Evolutionary conservation across 2,888 invertebrate genomes (phyloP).

Genomic region (Lordiphosa fenestrarum): DNA sequence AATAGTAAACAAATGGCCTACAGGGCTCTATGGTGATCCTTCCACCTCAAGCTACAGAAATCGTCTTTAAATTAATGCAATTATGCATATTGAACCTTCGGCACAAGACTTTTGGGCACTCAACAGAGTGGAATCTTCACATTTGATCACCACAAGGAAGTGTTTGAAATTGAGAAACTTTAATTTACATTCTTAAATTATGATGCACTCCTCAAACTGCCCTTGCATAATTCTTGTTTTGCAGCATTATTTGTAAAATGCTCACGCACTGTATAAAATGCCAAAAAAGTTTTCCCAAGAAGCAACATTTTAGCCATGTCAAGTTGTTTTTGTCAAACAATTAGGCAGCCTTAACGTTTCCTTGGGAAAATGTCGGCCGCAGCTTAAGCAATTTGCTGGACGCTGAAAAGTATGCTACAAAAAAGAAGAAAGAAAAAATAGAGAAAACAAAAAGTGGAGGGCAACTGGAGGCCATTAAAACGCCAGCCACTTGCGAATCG

Average conservation of each 20-base stretch:
- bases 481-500: conserved; percentile 33
- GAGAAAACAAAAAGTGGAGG: neutral
- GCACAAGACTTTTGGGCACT: too few relatives aligned
- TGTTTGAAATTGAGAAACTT: too few relatives aligned
- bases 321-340: conserved; percentile 49
- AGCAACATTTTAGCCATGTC: conserved; percentile 27
- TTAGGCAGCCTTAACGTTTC: conserved; percentile 36
- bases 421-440: neutral
- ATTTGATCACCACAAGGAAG: too few relatives aligned
- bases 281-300: conserved; percentile 40
- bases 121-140: too few relatives aligned
- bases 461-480: conserved; percentile 11
- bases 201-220: too few relatives aligned
- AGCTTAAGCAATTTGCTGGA: conserved; percentile 42
- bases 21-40: too few relatives aligned
- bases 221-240: conserved; percentile 9
- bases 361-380: conserved; percentile 2
- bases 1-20: too few relatives aligned
- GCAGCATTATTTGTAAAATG: conserved; percentile 40
- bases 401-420: conserved; percentile 46
- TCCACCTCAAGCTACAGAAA: too few relatives aligned
- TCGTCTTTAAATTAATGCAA: too few relatives aligned
- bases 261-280: conserved; percentile 17
- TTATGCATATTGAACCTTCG: too few relatives aligned
- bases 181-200: too few relatives aligned